Evolutionary conservation across 2,888 invertebrate species (phyloP), one percentile per base, ranked within the genome.

Genomic region (Amiota mariae): DNA sequence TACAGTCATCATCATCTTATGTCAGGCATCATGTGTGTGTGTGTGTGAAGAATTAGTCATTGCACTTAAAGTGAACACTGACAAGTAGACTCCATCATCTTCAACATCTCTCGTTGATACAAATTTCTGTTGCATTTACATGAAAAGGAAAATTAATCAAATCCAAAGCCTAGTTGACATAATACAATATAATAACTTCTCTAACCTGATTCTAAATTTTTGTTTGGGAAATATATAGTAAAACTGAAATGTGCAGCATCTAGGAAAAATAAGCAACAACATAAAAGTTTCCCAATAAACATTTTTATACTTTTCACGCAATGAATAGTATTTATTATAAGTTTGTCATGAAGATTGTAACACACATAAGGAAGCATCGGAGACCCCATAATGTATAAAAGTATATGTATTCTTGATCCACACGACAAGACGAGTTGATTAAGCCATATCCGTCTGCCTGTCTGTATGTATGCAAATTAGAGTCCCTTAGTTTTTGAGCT

Each of bases 41-140:
- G n/a, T n/a, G n/a, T n/a, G 95, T 83, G 97, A 97, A 91, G 97
- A 97, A 92, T 94, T 94, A 91, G 96, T 97, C 87, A 97, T 97
- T 92, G 97, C 97, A 91, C 95, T 96, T 90, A 97, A 97, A 94
- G 96, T 95, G 92, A 97, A 97, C 92, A 96, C 96, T 91, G 97
- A 97, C 92, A 97, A 97, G 95, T 96, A 96, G 95, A 92, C 71
- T 47, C 75, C 78, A 76, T 75, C 78, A 78, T 80, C 86, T 82
- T 86, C 24, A 2, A 24, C 85, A 84, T 85, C 86, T 36, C 36
- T 88, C 82, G 85, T 87, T 85, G 85, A 87, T 86, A 80, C 81
- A 82, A 82, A 84, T 83, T 80, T 83, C 81, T 85, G 84, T 84
- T 84, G 82, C 83, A 83, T 82, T 84, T 85, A 84, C 79, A 80